These are phyloP conservation scores for Cynocephalus volans DNA, from an alignment of 2,113 vertebrate species.

Conservation along the genomic window DNA sequence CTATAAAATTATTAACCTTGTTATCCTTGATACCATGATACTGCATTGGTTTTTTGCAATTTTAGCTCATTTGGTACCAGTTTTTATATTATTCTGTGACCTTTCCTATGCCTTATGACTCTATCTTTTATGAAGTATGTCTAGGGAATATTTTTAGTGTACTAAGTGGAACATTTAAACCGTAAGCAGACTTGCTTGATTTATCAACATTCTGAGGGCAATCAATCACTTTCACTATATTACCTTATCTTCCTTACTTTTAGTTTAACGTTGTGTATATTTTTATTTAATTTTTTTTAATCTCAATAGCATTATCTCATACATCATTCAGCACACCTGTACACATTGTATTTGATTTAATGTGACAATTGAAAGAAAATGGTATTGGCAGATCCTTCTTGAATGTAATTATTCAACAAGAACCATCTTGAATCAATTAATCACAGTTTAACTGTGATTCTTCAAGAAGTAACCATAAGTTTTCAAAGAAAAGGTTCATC, in stretches of 20 bases:
- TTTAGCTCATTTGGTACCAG: neutral
- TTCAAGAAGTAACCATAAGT: neutral
- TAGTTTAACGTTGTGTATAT: neutral
- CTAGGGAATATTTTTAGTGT: neutral
- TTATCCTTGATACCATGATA: neutral
- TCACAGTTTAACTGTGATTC: neutral
- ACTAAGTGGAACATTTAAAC: conserved; percentile 15
- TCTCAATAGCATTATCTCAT: conserved; percentile 10
- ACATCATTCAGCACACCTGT: neutral
- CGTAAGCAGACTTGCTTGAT: conserved; percentile 15
- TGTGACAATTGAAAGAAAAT: conserved; percentile 52
- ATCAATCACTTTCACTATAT: neutral
- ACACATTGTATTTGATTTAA: conserved; percentile 44
- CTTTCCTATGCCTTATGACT: neutral
- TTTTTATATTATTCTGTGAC: conserved; percentile 21
- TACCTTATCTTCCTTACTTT: neutral
- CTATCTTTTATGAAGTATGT: neutral
- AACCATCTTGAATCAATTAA: conserved; percentile 20
- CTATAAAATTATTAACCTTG: conserved; percentile 48
- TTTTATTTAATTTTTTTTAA: conserved; percentile 39
- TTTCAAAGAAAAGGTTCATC: neutral
- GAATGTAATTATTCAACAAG: neutral
- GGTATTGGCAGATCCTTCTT: neutral
- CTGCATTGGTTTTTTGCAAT: neutral
- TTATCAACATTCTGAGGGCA: neutral